Percentiles rank a stretch among this genome's conserved stretches.
Conservation (phyloP, 1,140 invertebrate species). For the Drosophila ambigua region DNA sequence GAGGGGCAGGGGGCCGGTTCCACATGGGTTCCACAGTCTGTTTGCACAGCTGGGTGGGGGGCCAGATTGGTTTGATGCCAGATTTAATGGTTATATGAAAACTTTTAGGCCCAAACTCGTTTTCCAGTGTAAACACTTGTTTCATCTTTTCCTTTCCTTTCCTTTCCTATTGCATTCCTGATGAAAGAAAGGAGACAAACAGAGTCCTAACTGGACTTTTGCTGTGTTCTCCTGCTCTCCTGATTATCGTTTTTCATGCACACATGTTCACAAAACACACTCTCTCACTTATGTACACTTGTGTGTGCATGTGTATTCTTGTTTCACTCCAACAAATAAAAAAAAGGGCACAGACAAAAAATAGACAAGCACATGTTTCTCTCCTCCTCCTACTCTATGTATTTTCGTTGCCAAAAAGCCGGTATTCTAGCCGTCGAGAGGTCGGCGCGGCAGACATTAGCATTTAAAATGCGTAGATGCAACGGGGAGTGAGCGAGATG, state of each 20-base stretch:
- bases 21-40: background rate
- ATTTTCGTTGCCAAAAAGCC: too few relatives aligned
- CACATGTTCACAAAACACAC: conserved; percentile 7
- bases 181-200: background rate
- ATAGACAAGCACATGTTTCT: conserved; percentile 32
- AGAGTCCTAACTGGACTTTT: conserved; percentile 15
- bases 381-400: background rate
- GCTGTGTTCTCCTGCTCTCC: conserved; percentile 9
- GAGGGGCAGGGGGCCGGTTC: too few relatives aligned
- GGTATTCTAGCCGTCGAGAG: too few relatives aligned
- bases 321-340: background rate
- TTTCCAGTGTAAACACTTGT: background rate
- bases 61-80: too few relatives aligned
- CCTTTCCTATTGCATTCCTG: background rate
- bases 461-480: too few relatives aligned
- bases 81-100: background rate
- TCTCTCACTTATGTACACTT: background rate
- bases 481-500: too few relatives aligned
- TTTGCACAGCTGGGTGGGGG: too few relatives aligned
- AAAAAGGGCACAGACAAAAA: conserved; percentile 8
- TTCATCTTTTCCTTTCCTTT: background rate
- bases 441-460: too few relatives aligned
- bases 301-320: conserved; percentile 7
- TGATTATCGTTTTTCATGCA: conserved; percentile 25
- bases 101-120: background rate